Base-by-base conservation (phyloP, 1,140 invertebrate species). In the Panagrolaimus sp. region DNA sequence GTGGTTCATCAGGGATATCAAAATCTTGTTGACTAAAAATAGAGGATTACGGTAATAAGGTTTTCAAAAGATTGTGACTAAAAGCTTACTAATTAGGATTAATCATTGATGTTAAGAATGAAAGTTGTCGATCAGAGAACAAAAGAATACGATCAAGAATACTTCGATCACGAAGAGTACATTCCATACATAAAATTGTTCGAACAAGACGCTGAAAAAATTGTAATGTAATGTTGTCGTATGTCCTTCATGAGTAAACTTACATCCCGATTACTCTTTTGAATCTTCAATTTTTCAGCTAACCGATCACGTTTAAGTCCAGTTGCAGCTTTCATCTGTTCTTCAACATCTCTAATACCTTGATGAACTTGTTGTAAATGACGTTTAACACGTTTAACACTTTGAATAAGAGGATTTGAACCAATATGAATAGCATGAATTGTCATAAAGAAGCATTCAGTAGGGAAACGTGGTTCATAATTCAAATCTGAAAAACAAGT, bases 401-500 rank as follows among this genome's bases (percentile, higher is more conserved):
- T 91, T 78, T 92, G 89, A 20, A 93, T 87, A 1, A 91, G 89
- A 3, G 94, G 93, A 70, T 95, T 86, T 31, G 96, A 87, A 27
- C 91, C 89, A 47, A 97, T 86, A 82, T 96, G 92, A 85, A 96
- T 92, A 80, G 90, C 91, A 82, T 94, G 91, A 13, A 97, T 86
- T 0, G 93, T 96, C 38, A 97, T 85, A 84, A 95, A 96, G 91
- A 94, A 97, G 82, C 93, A 96, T 74, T 95, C 91, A 0, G 93
- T 96, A 31, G 91, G 89, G 84, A 98, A 97, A 80, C 93, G 96
- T 0, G 81, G 46, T 87, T 87, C 88, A 89, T 90, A 53, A 84
- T 84, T 77, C 88, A 87, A 16, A 75, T 81, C 43, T 85, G 38
- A 20, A 78, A 68, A 1, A 65, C n/a, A n/a, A n/a, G n/a, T n/a